These are phyloP conservation scores for Bombus vancouverensis DNA, from an alignment of 1,140 invertebrate genomes.

Conservation along the genomic window DNA sequence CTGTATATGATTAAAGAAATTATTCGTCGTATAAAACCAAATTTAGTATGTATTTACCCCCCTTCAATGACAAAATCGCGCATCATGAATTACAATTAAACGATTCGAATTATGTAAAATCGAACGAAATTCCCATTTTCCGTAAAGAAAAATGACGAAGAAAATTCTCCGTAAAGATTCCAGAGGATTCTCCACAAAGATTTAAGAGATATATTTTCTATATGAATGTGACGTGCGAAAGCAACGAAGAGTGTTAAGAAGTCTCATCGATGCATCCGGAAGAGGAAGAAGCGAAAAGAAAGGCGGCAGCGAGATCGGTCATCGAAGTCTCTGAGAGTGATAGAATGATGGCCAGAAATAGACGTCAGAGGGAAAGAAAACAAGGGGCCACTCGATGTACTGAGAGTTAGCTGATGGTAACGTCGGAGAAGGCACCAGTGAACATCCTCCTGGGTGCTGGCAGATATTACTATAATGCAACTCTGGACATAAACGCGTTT, in stretches of 20 bases:
- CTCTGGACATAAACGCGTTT: conserved; percentile 82
- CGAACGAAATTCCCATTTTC: neutral
- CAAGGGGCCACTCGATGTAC: conserved; percentile 36
- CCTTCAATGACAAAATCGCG: neutral
- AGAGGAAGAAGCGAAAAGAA: conserved; percentile 10
- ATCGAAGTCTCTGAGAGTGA: conserved; percentile 58
- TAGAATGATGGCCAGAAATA: conserved; percentile 39
- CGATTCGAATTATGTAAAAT: too few species aligned
- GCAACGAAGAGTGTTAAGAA: neutral
- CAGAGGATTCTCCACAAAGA: neutral
- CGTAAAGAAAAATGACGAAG: too few species aligned
- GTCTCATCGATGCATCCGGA: conserved; percentile 3
- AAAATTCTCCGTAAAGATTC: neutral
- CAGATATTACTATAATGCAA: conserved; percentile 82
- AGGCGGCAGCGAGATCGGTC: conserved; percentile 2
- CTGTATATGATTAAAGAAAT: neutral
- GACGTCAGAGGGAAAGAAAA: conserved; percentile 54
- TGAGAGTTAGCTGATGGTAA: conserved; percentile 54
- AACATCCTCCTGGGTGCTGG: conserved; percentile 74
- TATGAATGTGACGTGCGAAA: neutral
- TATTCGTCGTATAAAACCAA: neutral
- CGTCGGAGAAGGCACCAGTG: conserved; percentile 66
- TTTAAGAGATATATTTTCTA: neutral
- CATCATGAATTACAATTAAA: neutral
- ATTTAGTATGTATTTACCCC: too few species aligned